A percentile compares a stretch with the other conserved stretches of the same genome.
phyloP scores from a whole-genome alignment of 2,113 vertebrate genomes.

The Aspiorhynchus laticeps region DNA sequence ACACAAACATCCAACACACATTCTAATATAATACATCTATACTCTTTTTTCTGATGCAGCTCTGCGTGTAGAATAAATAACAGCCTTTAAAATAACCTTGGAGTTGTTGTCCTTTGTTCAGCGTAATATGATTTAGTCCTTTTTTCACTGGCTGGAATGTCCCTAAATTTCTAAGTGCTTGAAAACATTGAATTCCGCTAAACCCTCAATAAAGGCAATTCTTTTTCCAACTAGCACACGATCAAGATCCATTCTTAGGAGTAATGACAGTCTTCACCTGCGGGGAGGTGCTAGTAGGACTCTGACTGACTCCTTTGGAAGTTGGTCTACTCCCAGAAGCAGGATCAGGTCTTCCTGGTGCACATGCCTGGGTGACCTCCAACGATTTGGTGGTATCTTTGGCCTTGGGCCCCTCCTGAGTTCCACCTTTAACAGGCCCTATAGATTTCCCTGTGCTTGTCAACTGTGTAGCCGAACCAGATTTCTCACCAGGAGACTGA shows the following conservation, averaged over 20 bases:
- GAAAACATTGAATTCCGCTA: constrained; percentile 60
- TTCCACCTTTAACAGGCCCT: constrained; percentile 72
- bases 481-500: constrained; percentile 74
- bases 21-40: constrained; percentile 68
- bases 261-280: constrained; percentile 66
- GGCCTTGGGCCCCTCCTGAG: constrained; percentile 70
- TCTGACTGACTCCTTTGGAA: constrained; percentile 59
- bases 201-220: constrained; percentile 62
- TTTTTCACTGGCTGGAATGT: constrained; percentile 72
- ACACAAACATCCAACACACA: constrained; percentile 56
- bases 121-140: constrained; percentile 54
- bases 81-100: constrained; percentile 71
- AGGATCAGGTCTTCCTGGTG: constrained; percentile 64
- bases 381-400: constrained; percentile 67
- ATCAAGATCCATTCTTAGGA: constrained; percentile 58
- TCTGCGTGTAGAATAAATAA: constrained; percentile 68
- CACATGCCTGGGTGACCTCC: constrained; percentile 68
- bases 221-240: constrained; percentile 24
- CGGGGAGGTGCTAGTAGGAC: constrained; percentile 57
- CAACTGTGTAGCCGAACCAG: constrained; percentile 72
- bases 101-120: constrained; percentile 56
- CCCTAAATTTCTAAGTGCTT: constrained; percentile 72
- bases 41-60: constrained; percentile 23
- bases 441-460: constrained; percentile 71
- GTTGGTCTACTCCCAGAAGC: constrained; percentile 55